A percentile compares a stretch with the other conserved stretches of the same genome.
phyloP scores from a whole-genome alignment of 2,797 vertebrate species.

The Lycodopsis pacificus region DNA sequence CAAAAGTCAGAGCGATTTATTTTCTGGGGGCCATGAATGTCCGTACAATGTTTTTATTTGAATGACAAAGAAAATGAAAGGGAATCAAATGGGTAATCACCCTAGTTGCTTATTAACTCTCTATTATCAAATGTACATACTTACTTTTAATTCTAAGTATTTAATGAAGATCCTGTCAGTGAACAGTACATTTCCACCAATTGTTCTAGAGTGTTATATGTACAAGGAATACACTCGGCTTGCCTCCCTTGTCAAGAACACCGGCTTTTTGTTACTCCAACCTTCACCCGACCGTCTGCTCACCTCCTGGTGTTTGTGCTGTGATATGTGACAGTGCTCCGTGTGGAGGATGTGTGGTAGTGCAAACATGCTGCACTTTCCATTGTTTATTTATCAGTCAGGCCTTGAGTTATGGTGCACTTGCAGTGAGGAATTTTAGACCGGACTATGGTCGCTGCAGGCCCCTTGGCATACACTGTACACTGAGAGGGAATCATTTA shows the following conservation, averaged over 20 bases:
- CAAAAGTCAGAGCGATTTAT: not conserved
- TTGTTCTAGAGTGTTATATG: not conserved
- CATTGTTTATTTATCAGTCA: conserved; percentile 85
- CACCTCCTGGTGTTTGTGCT: conserved; percentile 41
- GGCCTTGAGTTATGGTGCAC: conserved; percentile 80
- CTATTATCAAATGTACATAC: not conserved
- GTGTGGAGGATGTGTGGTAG: conserved; percentile 70
- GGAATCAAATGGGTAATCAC: not conserved
- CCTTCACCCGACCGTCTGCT: conserved; percentile 12
- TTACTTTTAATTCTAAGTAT: not conserved
- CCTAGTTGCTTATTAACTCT: not conserved
- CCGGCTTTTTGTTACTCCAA: not conserved
- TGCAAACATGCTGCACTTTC: conserved; percentile 67
- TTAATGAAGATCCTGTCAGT: not conserved
- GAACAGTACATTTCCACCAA: not conserved
- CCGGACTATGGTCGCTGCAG: conserved; percentile 81
- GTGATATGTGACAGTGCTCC: conserved; percentile 66
- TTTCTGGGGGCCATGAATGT: not conserved
- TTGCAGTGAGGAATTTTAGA: conserved; percentile 84
- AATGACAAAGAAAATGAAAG: not conserved
- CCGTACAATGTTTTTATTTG: not conserved
- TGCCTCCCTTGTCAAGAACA: conserved; percentile 6
- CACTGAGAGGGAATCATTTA: conserved; percentile 85
- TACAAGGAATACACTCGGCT: not conserved
- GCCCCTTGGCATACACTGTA: conserved; percentile 84